phyloP scores from a whole-genome alignment of 2,888 invertebrate species.

The Unio delphinus region DNA sequence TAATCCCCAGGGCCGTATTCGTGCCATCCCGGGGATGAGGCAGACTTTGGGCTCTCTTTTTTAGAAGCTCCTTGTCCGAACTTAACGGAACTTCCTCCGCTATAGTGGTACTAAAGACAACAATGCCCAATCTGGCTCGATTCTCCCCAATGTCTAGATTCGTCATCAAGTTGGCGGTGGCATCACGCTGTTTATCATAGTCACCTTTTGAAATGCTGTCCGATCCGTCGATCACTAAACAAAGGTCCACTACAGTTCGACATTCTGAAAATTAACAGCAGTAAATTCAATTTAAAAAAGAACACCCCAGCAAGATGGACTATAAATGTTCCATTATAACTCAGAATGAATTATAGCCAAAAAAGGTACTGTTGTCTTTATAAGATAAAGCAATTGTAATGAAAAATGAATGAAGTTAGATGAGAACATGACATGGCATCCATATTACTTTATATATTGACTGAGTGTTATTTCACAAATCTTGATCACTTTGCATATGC shows the following conservation, averaged over 20 bases:
- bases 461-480: no score
- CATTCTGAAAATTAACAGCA: constrained; percentile 43
- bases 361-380: no score
- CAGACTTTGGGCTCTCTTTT: constrained; percentile 15
- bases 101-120: constrained; percentile 39
- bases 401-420: no score
- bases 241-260: constrained; percentile 46
- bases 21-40: constrained; percentile 37
- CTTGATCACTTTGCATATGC: no score
- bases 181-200: constrained; percentile 41
- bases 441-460: no score
- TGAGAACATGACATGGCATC: no score
- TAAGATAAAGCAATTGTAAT: no score
- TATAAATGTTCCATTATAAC: no score
- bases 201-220: constrained; percentile 46
- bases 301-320: no score
- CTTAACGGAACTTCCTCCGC: constrained; percentile 20
- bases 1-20: constrained; percentile 40
- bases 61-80: constrained; percentile 10
- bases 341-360: no score
- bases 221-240: constrained; percentile 57
- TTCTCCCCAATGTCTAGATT: constrained; percentile 33
- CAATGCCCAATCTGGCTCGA: constrained; percentile 30
- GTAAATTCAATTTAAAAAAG: no score
- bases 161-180: constrained; percentile 36